Evolutionary conservation across 2,888 invertebrate species (phyloP).

Genomic region (Tetragnatha montana): DNA sequence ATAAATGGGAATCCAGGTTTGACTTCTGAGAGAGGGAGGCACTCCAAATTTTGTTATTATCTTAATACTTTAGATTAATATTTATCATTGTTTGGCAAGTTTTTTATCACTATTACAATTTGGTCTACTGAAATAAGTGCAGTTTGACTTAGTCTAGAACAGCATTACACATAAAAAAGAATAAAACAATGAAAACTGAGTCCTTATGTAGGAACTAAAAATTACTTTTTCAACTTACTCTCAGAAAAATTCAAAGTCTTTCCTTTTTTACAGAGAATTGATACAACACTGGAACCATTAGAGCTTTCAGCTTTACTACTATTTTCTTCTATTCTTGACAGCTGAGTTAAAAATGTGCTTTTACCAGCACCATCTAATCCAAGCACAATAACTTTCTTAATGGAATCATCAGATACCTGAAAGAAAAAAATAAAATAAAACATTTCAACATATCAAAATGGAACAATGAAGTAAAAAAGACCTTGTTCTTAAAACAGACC

Average conservation of each 20-base stretch:
- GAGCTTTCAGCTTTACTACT: conserved; percentile 68
- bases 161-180: too few species aligned
- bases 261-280: conserved; percentile 70
- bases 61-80: background rate
- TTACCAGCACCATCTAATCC: conserved; percentile 73
- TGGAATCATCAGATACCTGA: conserved; percentile 42
- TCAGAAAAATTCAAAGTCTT: conserved; percentile 73
- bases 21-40: too few species aligned
- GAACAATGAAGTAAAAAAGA: background rate
- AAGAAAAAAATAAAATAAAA: background rate
- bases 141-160: too few species aligned
- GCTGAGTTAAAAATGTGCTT: conserved; percentile 72
- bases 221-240: conserved; percentile 72
- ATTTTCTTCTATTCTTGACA: conserved; percentile 69
- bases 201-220: background rate
- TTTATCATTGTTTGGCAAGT: background rate
- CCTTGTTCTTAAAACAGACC: too few species aligned
- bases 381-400: conserved; percentile 72
- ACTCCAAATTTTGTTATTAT: too few species aligned
- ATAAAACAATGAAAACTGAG: too few species aligned
- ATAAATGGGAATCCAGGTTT: too few species aligned
- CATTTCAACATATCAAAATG: background rate
- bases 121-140: too few species aligned
- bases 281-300: conserved; percentile 73
- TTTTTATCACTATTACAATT: background rate